Conservation (phyloP, 2,797 vertebrate genomes). For the Phylloscopus collybita region DNA sequence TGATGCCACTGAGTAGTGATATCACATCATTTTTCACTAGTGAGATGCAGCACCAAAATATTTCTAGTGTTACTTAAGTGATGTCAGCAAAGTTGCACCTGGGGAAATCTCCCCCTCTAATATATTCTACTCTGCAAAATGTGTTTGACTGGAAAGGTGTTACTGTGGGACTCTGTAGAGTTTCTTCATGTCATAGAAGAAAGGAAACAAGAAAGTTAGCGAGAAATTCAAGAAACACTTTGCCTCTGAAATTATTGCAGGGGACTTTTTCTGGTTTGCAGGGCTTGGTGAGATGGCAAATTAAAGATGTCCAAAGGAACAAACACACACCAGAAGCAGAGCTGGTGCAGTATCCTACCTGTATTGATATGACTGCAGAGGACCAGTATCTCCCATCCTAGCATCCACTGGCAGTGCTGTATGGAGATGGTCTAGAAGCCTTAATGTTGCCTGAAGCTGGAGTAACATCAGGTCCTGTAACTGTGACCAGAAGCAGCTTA, state of each 20-base stretch:
- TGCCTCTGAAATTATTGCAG: not conserved
- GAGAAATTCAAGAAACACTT: not conserved
- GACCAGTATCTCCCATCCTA: not conserved
- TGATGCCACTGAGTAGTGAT: not conserved
- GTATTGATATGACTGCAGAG: not conserved
- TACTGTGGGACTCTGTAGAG: not conserved
- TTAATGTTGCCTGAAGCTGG: not conserved
- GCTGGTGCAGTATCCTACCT: not conserved
- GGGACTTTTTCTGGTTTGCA: not conserved
- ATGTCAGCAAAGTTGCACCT: not conserved
- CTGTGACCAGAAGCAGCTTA: not conserved
- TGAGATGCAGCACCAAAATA: not conserved
- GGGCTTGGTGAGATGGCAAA: not conserved
- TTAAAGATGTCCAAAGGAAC: not conserved
- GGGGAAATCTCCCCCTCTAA: not conserved
- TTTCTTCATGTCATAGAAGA: not conserved
- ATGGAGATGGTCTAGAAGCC: not conserved
- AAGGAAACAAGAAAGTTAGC: not conserved
- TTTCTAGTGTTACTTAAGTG: not conserved
- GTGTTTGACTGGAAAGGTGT: not conserved
- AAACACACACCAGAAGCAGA: not conserved
- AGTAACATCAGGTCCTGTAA: not conserved
- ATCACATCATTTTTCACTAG: not conserved
- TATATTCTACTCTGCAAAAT: not conserved
- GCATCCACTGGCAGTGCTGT: not conserved